Percentiles rank a stretch among this genome's conserved stretches.
These are phyloP conservation scores for Apogon hyalosoma DNA, from an alignment of 2,797 vertebrate species.

Conservation along the genomic window DNA sequence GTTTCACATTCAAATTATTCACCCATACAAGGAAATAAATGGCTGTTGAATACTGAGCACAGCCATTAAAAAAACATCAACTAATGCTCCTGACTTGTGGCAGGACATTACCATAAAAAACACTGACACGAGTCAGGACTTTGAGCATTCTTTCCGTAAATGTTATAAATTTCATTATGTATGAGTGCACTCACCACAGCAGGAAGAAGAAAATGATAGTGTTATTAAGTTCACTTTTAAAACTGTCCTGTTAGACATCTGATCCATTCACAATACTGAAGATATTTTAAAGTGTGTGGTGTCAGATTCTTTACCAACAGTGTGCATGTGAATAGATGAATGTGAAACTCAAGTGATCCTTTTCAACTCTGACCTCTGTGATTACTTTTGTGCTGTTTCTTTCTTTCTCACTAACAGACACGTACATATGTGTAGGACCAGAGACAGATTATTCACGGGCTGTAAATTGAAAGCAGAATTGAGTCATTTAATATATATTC, in stretches of 20 bases:
- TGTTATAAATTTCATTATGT: not conserved
- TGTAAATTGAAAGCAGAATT: constrained; percentile 48
- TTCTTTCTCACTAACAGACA: not conserved
- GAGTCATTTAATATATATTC: constrained; percentile 5
- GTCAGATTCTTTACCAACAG: constrained; percentile 7
- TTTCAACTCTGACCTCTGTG: constrained; percentile 43
- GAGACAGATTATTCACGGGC: constrained; percentile 30
- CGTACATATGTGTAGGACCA: constrained; percentile 15
- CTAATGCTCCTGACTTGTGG: constrained; percentile 1
- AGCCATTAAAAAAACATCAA: not conserved
- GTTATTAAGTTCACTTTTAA: constrained; percentile 3
- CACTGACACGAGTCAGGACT: not conserved
- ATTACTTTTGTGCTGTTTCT: constrained; percentile 21
- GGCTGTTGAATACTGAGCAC: not conserved
- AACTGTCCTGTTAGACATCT: not conserved
- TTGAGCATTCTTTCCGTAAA: not conserved
- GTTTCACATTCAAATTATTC: constrained; percentile 2
- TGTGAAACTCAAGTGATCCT: constrained; percentile 25
- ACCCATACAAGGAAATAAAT: constrained; percentile 47
- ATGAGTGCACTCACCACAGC: not conserved
- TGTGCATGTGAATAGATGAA: constrained; percentile 10
- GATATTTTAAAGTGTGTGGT: not conserved
- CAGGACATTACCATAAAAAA: constrained; percentile 8
- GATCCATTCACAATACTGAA: not conserved
- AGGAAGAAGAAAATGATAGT: not conserved